Evolutionary conservation across 2,888 invertebrate species (phyloP).

Genomic region (Lasioglossum oenotherae): DNA sequence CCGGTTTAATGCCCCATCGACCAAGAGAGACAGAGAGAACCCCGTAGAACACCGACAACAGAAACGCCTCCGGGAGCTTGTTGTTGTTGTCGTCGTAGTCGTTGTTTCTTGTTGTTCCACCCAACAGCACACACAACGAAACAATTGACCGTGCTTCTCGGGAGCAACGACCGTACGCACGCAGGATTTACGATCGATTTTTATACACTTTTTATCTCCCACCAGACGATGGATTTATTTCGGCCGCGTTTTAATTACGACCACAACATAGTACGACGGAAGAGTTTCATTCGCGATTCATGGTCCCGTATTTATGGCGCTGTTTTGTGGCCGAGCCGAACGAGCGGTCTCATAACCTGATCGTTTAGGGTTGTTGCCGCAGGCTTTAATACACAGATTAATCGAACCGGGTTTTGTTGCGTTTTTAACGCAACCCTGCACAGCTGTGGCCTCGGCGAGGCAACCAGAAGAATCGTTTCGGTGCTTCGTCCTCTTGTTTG

Average conservation of each 20-base stretch:
- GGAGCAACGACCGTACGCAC: background rate
- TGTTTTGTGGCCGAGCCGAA: background rate
- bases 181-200: conserved; percentile 54
- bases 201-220: conserved; percentile 57
- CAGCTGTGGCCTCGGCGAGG: background rate
- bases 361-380: conserved; percentile 11
- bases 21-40: conserved; percentile 32
- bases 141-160: background rate
- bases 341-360: background rate
- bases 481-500: background rate
- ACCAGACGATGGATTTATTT: conserved; percentile 9
- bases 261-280: background rate
- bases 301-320: background rate
- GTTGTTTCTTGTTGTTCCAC: background rate
- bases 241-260: conserved; percentile 22
- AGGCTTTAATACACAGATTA: background rate
- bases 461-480: background rate
- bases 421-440: background rate
- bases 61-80: conserved; percentile 33
- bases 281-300: conserved; percentile 2
- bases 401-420: background rate
- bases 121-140: background rate
- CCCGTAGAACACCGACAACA: conserved; percentile 57
- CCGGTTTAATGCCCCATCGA: conserved; percentile 73
- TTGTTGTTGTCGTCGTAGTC: conserved; percentile 19